Base-by-base conservation (phyloP, 2,113 vertebrate genomes). In the Pogona vitticeps region DNA sequence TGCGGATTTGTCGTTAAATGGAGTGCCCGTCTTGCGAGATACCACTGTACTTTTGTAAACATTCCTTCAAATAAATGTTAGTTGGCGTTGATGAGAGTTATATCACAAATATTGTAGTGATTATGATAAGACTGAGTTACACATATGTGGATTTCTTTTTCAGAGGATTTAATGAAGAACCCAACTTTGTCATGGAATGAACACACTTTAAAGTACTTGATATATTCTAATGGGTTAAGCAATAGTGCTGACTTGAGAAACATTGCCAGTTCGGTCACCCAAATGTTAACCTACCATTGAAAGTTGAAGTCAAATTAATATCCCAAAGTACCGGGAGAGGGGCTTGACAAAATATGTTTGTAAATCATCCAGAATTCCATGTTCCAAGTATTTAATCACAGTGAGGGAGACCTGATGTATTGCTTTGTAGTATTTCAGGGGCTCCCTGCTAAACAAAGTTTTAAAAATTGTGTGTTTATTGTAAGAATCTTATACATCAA, bases 41-140 rank as follows among this genome's bases (percentile, higher is more conserved):
- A n/a, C 90, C 31, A 75, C 88, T 89, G 72, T 89, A 82, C 58
- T 91, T 46, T 92, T 84, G 82, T 36, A 81, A 85, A 70, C 56
- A 28, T 23, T 83, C 13, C 65, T 86, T 89, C 23, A 91, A 79
- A 90, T 85, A n/a, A 88, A 33, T 75, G 70, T 75, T 65, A 75
- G 42, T 59, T 12, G 71, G 40, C 71, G 76, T 42, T 33, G 40
- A 86, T 23, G 61, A 65, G 8, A 63, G n/a, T 36, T 70, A 38
- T 81, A 65, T 75, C 21, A 81, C 46, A 81, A 75, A 65, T 56
- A 71, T 67, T 68, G 75, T 58, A 73, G 68, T 75, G 38, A 80
- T 75, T 86, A 80, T 63, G 61, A 77, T 73, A 75, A 63, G 70
- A 73, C 36, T 52, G 38, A 86, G 68, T 14, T 65, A 28, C 20